Evolutionary conservation across 2,797 vertebrate species (phyloP).

Genomic region (Glossophaga mutica): DNA sequence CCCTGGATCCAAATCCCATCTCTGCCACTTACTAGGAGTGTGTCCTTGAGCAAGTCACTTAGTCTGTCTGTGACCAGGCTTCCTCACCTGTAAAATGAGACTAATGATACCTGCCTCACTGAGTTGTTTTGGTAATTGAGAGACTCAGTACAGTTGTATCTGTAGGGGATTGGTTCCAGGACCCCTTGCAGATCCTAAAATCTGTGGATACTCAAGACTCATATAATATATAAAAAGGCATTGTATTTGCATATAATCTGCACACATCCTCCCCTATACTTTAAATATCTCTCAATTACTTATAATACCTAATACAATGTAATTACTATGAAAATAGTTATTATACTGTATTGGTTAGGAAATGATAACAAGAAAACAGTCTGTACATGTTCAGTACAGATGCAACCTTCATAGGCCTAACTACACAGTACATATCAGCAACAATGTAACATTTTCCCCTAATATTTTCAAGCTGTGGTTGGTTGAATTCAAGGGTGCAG

Average conservation of each 20-base stretch:
- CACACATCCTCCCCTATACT: not conserved
- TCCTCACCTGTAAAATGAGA: constrained; percentile 4
- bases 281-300: not conserved
- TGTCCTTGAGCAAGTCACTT: not conserved
- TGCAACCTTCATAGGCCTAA: not conserved
- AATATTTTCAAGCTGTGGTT: not conserved
- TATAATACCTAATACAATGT: not conserved
- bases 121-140: not conserved
- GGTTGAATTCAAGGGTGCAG: not conserved
- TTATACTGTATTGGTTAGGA: not conserved
- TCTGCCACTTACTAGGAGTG: not conserved
- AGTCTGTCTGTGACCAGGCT: constrained; percentile 1
- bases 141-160: not conserved
- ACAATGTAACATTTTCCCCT: not conserved
- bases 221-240: not conserved
- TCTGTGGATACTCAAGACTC: not conserved
- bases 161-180: not conserved
- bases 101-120: not conserved
- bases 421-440: not conserved
- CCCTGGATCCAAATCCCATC: not conserved
- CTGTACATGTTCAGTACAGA: not conserved
- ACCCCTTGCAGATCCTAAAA: not conserved
- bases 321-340: not conserved
- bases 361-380: not conserved
- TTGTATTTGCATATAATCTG: not conserved